These are phyloP conservation scores for Oceanites oceanicus DNA, from an alignment of 2,113 vertebrate genomes.

Conservation along the genomic window DNA sequence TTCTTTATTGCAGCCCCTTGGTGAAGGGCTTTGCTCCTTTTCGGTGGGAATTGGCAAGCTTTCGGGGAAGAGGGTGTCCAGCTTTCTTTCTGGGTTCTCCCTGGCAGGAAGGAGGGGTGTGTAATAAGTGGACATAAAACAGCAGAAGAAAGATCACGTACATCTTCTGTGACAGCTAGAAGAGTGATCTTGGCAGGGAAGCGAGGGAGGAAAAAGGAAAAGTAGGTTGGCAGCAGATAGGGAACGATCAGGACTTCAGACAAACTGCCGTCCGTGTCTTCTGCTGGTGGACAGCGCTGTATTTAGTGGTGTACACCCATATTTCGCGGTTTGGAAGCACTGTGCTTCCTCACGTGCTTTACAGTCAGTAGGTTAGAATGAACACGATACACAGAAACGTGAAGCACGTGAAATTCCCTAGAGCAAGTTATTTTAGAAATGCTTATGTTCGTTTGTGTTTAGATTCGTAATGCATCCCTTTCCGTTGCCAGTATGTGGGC, in stretches of 20 bases:
- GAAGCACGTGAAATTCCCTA: neutral
- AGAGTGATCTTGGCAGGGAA: neutral
- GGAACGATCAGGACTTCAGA: fast-evolving
- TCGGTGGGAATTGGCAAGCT: neutral
- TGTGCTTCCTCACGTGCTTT: neutral
- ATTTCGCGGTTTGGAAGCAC: neutral
- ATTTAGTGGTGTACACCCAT: fast-evolving
- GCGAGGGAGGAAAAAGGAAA: neutral
- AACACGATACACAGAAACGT: neutral
- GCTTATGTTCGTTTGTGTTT: neutral
- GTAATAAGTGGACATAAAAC: neutral
- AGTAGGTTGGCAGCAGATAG: neutral
- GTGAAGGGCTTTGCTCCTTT: neutral
- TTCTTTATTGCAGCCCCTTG: neutral
- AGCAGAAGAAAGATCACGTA: neutral
- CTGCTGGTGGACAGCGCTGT: fast-evolving
- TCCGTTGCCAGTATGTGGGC: neutral
- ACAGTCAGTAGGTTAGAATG: neutral
- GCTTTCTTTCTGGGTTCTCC: neutral
- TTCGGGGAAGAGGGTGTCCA: neutral
- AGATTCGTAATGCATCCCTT: neutral
- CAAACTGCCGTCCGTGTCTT: fast-evolving
- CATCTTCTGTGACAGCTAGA: neutral
- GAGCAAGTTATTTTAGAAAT: neutral
- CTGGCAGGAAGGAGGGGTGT: conserved; percentile 23